Evolutionary conservation across 2,113 vertebrate species (phyloP).

Genomic region (Sinocyclocheilus rhinocerous): DNA sequence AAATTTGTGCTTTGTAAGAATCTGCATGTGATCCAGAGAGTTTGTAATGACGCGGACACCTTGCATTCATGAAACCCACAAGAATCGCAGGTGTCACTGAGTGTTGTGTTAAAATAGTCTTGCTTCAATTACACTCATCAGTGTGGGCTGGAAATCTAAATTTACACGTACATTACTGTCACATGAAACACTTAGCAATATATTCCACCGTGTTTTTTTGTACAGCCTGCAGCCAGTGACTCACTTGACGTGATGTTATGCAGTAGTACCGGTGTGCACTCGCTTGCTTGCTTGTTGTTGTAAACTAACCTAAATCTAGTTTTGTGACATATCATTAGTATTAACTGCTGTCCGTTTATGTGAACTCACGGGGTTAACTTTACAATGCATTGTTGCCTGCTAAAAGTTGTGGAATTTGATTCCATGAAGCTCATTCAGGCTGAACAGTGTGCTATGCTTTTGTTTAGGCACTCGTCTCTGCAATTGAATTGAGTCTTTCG

Average conservation of each 20-base stretch:
- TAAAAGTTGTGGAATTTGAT: conserved; percentile 10
- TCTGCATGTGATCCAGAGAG: neutral
- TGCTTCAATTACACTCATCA: too few relatives aligned
- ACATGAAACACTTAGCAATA: neutral
- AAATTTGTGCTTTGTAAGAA: neutral
- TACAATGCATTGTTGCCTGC: neutral
- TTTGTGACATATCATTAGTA: neutral
- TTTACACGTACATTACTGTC: neutral
- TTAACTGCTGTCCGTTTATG: neutral
- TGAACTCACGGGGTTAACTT: neutral
- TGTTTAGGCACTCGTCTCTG: neutral
- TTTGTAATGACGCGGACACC: neutral
- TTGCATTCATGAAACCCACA: neutral
- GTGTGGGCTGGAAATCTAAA: neutral
- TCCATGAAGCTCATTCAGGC: neutral
- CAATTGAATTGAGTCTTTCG: neutral
- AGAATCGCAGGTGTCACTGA: conserved; percentile 6
- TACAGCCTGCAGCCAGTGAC: neutral
- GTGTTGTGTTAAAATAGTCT: neutral
- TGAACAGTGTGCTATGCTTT: neutral
- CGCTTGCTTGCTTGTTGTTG: neutral
- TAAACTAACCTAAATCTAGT: neutral
- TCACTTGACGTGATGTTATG: neutral
- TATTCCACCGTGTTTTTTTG: neutral
- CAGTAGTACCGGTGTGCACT: neutral